Evolutionary conservation across 1,140 invertebrate genomes (phyloP), one percentile per base, ranked within the genome.

Genomic region (Pseudomyrmex flavicornis): DNA sequence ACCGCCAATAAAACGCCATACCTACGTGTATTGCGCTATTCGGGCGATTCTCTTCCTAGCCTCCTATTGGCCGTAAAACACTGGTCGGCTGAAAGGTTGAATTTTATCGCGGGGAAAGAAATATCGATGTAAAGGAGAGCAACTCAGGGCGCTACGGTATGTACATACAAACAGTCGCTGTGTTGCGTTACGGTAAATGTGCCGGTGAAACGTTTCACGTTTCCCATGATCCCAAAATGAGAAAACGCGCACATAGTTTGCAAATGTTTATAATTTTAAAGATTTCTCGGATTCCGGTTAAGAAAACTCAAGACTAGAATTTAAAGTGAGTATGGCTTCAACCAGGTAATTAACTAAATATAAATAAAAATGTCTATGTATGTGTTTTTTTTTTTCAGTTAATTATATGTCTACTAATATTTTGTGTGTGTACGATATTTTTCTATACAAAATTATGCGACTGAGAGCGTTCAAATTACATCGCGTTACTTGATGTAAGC

Each of bases 1-100:
- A 93, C 87, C 90, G 92, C 93, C 93, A 94, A 94, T 93, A 94
- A 93, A 94, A 93, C 92, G 92, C 92, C 91, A 92, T 93, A 93
- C 92, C 92, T 93, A 93, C 90, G 93, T 93, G 92, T 92, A 94
- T 93, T 93, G 93, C 91, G 80, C 90, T 91, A 92, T 91, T 91
- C 86, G 90, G 80, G 90, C 91, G 91, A 93, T 93, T 93, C 93
- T 93, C 93, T 92, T 92, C 87, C 89, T 87, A 88, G 86, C 84
- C 90, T 92, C 85, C 93, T 92, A 94, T 93, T 94, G 93, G 92
- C 90, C 91, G 92, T 94, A 92, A 94, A 93, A 93, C 92, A 93
- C 91, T 93, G 92, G 89, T 90, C 91, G 90, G 90, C 91, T 93
- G 92, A 93, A 94, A 93, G 91, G 88, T 94, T 92, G 91, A 94